Conservation (phyloP, 1,140 invertebrate genomes). For the Zeugodacus cucurbitae region DNA sequence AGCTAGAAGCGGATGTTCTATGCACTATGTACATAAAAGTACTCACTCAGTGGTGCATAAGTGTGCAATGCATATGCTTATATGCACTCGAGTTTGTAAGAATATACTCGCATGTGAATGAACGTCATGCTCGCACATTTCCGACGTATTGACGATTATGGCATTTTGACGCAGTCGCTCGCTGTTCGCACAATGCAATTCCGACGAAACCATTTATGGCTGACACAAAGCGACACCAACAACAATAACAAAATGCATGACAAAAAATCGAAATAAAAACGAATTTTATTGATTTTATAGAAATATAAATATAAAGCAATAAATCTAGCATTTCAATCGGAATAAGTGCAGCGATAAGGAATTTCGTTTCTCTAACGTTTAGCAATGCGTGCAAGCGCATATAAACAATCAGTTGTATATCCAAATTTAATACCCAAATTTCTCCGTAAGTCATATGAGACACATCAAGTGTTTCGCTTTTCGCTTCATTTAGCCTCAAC, state of each 20-base stretch:
- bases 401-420: no score
- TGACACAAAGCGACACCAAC: not conserved
- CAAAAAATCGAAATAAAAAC: no score
- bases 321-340: no score
- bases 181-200: not conserved
- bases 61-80: not conserved
- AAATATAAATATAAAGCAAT: no score
- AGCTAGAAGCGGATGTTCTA: not conserved
- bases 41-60: not conserved
- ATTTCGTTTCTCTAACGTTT: no score
- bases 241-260: not conserved
- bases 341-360: no score
- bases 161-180: constrained; percentile 10
- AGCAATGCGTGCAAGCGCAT: no score
- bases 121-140: not conserved
- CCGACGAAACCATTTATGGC: constrained; percentile 24
- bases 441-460: not conserved
- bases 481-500: not conserved
- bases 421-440: no score
- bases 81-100: not conserved
- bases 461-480: not conserved
- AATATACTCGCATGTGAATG: not conserved
- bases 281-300: no score
- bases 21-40: not conserved
- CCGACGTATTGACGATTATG: constrained; percentile 19